Evolutionary conservation across 2,797 vertebrate genomes (phyloP), one percentile per base, ranked within the genome.

Genomic region (Melanotaenia nigrans): DNA sequence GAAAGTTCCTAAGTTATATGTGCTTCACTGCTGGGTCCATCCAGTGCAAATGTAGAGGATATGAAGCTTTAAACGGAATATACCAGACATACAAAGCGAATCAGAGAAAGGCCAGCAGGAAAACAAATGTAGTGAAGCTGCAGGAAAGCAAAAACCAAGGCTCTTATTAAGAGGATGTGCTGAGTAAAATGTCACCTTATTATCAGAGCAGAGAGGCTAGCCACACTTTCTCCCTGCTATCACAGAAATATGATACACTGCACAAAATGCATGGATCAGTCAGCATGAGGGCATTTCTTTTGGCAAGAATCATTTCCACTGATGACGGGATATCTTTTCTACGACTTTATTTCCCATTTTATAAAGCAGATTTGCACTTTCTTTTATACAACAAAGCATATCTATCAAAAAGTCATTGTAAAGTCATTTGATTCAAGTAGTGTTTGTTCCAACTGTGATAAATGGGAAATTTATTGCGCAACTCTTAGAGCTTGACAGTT

Each of bases 121-220:
- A 81, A 85, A 77, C 63, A 72, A 74, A 70, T 61, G 56, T 58
- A 58, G 47, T 64, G 45, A 40, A 78, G 64, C 7, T 30, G 69
- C 64, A 78, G 45, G 56, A 80, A 40, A 71, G 78, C 57, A 66
- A 65, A 87, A 84, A 73, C 64, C 60, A 59, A 55, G 22, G 65
- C 70, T 79, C 73, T 77, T 81, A 85, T 73, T 76, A 77, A 62
- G 81, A 84, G 67, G 76, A 67, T 74, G 33, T 54, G 57, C 75
- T 57, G 71, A 78, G 79, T 55, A 85, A 86, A 90, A 90, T 90
- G 84, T 82, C 85, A 86, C 78, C 83, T 87, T 83, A 84, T 85
- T 87, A 86, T 85, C 69, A 60, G 76, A 84, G 69, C 69, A 81
- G 69, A 86, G 82, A 85, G 73, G 73, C 70, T 59, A 55, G 68